Base-by-base conservation (phyloP, 2,888 invertebrate genomes). In the Coenonympha arcania region DNA sequence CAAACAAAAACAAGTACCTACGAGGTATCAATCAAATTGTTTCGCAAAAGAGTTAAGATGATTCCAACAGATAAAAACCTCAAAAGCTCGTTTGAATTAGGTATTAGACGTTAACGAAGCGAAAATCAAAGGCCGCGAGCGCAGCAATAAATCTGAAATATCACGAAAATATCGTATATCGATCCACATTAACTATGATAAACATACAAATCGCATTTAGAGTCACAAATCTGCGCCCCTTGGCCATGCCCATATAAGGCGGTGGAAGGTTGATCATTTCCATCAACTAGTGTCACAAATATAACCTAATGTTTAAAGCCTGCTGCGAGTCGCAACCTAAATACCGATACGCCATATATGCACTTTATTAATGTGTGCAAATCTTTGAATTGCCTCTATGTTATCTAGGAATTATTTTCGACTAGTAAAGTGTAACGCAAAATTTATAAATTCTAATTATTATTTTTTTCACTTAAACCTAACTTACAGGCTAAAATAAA, bases 241-340 rank as follows among this genome's bases (percentile, higher is more conserved):
- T 22, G 13, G n/a, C 22, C 15, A 8, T 30, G 41, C 24, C 36
- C 43, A 33, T 33, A 37, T 20, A 47, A 11, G 47, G 52, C n/a
- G 6, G 6, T 6, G 26, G 43, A 52, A 52, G 52, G 52, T 40
- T 48, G 39, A 19, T 24, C 48, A 43, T 48, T 52, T 52, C 51
- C 52, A 47, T 33, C 43, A 19, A 33, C 24, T 28, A 37, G 43
- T 52, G 48, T 44, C 48, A 44, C 48, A 40, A 31, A 39, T 31
- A 30, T 39, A 37, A 48, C 44, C 39, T 39, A 36, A 36, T 20
- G 36, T 20, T 20, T 6, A 6, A 20, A 39, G 24, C 39, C 22
- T n/a, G 36, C 34, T 9, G n/a, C n/a, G n/a, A n/a, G n/a, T n/a
- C 36, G 15, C 11, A 48, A 52, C 52, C 52, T 44, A 52, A 52